Base-by-base conservation (phyloP, 2,888 invertebrate species). In the Rotaria macrura region DNA sequence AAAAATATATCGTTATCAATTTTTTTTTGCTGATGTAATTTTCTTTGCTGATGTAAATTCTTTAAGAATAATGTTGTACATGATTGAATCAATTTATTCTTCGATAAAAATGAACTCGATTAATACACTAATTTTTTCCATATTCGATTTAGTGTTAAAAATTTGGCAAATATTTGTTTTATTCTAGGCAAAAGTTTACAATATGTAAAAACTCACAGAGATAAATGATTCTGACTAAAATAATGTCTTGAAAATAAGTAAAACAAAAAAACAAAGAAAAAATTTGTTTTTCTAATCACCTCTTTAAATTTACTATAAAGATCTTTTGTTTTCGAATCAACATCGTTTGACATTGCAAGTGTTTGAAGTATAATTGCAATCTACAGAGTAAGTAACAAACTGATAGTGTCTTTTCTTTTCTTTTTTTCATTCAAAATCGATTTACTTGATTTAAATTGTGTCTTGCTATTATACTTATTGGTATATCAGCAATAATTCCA, bases 321-420 rank as follows among this genome's bases (percentile, higher is more conserved):
- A 90, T 96, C 96, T 87, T 92, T 91, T 86, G 93, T 92, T 90
- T 94, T 94, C 0, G 92, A 91, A 89, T 95, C 94, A 65, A 95
- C 94, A 89, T 95, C 95, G 89, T 94, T 94, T 86, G 94, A 93
- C 84, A 97, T 92, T 6, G 96, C 96, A 86, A 97, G 92, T 91
- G 95, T 94, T 92, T 97, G 97, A 84, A 98, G 91, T 88, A 97
- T 95, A 92, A 96, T 95, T 0, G 96, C 97, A 86, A 97, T 93
- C 92, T 95, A 95, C 89, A 94, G 94, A 85, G 95, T 49, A 49
- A 49, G 17, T 3, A 14, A 92, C 91, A 72, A 29, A 79, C 20
- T 29, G 23, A 20, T 85, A 55, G 1, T 29, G 25, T 9, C 25
- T 12, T 40, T 43, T 40, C 10, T 25, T n/a, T 40, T n/a, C 2